Base-by-base conservation (phyloP, 2,888 invertebrate species). In the Drosophila anomelani region DNA sequence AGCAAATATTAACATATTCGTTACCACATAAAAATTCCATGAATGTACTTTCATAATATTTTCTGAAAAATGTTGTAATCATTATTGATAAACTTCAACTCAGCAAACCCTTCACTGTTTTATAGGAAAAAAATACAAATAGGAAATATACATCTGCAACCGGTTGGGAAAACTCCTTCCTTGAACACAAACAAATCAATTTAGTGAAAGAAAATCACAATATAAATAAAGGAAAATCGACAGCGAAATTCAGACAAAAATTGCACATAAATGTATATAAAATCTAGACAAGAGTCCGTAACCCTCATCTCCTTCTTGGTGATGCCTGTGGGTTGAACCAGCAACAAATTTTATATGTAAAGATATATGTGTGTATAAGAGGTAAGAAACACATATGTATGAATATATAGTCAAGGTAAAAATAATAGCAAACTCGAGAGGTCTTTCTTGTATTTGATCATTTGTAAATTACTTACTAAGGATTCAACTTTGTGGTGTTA, bases 251-350 rank as follows among this genome's bases (percentile, higher is more conserved):
- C 47, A 49, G 41, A 62, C 23, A 57, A 63, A 61, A 61, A 64
- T 67, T 64, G 44, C 68, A 57, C 60, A 51, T 59, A 56, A 66
- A 73, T 66, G 66, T 59, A 70, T 72, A 68, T 51, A 43, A 71
- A 68, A 68, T 59, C 39, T 58, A 54, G 53, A 63, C 38, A 57
- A 54, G 68, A 62, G 5, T 61, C 17, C 17, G 60, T 43, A 46
- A 17, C n/a, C 66, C 67, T 32, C 46, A 60, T 76, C 63, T 64
- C 58, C 75, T 60, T 36, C 61, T 62, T 41, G 17, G 6, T 29
- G 46, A 46, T 46, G 36, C 60, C 41, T 41, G 41, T 41, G 60
- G 61, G 59, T 41, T 47, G 7, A 43, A 64, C 51, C 44, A 68
- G 68, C 64, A 44, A 66, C 43, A 68, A 44, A 34, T 36, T 15